Evolutionary conservation across 2,888 invertebrate genomes (phyloP), one percentile per base, ranked within the genome.

Genomic region (Altica lythri): DNA sequence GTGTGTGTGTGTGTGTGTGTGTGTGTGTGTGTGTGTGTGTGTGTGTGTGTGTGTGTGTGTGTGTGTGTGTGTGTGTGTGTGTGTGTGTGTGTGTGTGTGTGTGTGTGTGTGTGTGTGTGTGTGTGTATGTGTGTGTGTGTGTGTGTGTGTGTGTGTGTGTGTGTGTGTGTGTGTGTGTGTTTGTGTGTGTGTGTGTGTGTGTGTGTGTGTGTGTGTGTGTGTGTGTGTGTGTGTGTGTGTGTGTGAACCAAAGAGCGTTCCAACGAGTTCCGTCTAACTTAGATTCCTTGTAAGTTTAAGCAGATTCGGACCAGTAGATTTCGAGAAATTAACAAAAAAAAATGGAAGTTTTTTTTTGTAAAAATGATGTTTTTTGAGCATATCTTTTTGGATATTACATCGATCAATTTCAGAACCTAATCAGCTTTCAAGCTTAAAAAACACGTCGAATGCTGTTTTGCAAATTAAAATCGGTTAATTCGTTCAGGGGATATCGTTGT

Each of bases 1-100:
- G 34, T 32, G 34, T 32, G 34, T 32, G n/a, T 32, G 34, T 32
- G 34, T 9, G 34, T 32, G 34, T 9, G 34, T 32, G 34, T 9
- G 34, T 32, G 34, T 9, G 34, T 32, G 34, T 9, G 22, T 6
- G 22, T 22, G 22, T 22, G 22, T 22, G 22, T 22, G 22, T 22
- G 22, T 22, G 22, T 22, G 22, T 22, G 22, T 22, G 22, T 22
- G 22, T 22, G 22, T 22, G 22, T 22, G 22, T 22, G 22, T 32
- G 22, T 22, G 22, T 22, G 22, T 22, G 22, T 22, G 22, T 22
- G 22, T 6, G 22, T 22, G 22, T 6, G 22, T 22, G 22, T 6
- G 22, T 22, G 22, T 6, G 22, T 22, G 22, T 6, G 22, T 22
- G 22, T 9, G 34, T 32, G 22, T 6, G 22, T 22, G 22, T 6